Base-by-base conservation (phyloP, 2,888 invertebrate genomes). In the Plagodis dolabraria region DNA sequence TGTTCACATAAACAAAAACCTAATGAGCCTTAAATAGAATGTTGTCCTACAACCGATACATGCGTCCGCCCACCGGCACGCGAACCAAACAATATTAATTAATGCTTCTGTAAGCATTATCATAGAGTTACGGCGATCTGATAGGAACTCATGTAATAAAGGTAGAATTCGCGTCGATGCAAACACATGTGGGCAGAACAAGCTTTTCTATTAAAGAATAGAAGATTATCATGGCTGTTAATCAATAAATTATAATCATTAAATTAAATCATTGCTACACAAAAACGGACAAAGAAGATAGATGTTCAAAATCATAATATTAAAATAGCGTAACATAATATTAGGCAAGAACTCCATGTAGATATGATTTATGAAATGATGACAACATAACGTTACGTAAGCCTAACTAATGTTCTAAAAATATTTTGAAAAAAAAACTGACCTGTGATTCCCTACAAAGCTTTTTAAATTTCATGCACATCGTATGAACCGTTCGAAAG, bases 11-110 rank as follows among this genome's bases (percentile, higher is more conserved):
- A 81, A 75, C 59, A 71, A 76, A 67, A 76, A 69, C 61, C 57
- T 72, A 75, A 74, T 76, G 67, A 69, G 72, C 89, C 87, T 79
- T 87, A 87, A 82, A 89, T 83, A 89, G 89, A 84, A 86, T 82
- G 80, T 86, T 84, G 89, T 82, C 71, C 67, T 78, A 84, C 81
- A 74, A 80, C 73, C 71, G 71, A 78, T 71, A 76, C 74, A 75
- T 73, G 74, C 69, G 70, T 69, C 82, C 69, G 70, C 69, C 82
- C 83, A 89, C 88, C 74, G 76, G 60, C 61, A 67, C 60, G 74
- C 67, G 74, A 73, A 68, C 63, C 67, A 75, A 74, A 79, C 76
- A 78, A 80, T 75, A 78, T 82, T 84, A 86, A 87, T 87, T 87
- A 86, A 83, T 82, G 77, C 76, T 72, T 74, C 74, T 79, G 79